Evolutionary conservation across 2,797 vertebrate genomes (phyloP).

Genomic region (Chiroxiphia lanceolata): DNA sequence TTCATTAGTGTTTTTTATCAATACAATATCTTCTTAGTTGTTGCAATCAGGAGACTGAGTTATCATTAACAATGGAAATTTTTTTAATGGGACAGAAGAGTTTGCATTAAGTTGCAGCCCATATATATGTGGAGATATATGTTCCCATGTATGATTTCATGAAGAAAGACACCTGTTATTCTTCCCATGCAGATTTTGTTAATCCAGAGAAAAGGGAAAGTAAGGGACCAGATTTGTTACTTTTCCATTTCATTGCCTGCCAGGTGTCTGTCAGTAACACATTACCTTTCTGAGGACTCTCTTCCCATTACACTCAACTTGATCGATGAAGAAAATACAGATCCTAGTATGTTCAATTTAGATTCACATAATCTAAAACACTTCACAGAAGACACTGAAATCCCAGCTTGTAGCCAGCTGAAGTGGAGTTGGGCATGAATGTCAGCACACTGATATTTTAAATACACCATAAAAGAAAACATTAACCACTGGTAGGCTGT

Average conservation of each 20-base stretch:
- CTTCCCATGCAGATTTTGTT: background rate
- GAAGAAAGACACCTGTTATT: background rate
- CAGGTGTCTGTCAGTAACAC: background rate
- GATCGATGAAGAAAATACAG: background rate
- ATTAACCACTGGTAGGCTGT: background rate
- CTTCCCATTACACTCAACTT: background rate
- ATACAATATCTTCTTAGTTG: background rate
- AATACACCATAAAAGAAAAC: background rate
- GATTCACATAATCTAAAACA: background rate
- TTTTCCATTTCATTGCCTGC: background rate
- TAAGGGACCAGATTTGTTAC: background rate
- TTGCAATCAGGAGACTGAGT: background rate
- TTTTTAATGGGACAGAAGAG: background rate
- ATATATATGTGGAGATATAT: fast-evolving
- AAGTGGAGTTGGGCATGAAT: background rate
- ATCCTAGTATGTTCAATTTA: background rate
- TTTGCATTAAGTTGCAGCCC: background rate
- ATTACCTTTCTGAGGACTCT: background rate
- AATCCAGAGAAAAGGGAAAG: background rate
- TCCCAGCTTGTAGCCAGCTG: background rate
- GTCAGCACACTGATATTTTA: background rate
- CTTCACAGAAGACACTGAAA: background rate
- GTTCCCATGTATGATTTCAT: background rate
- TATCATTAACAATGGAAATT: background rate
- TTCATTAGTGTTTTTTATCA: background rate